Evolutionary conservation across 92 coral and sea anemone genomes (phyloP), one percentile per base, ranked within the genome.

Genomic region (Galaxea fascicularis): DNA sequence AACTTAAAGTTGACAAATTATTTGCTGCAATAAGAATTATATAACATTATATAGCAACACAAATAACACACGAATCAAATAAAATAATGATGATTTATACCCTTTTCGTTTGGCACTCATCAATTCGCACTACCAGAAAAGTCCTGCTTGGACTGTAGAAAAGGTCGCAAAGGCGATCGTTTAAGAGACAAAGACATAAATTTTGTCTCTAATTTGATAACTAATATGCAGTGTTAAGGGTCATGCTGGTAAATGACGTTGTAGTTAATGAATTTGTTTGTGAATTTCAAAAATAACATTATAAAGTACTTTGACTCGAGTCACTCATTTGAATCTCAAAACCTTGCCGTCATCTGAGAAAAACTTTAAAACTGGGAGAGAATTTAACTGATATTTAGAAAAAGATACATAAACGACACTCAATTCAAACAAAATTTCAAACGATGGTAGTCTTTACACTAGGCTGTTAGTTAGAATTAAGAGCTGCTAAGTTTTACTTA

Each of bases 221-320:
- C 22, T 66, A 22, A 71, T 24, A 16, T 20, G 7, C 21, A 46
- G 1, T 24, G 30, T 45, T n/a, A 49, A 46, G 8, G 53, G 21
- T 64, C 84, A 51, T 26, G 59, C 84, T 51, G 84, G 73, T 51
- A 29, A 8, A 35, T 52, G 84, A 66, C 76, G 66, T 67, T 77
- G 31, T 66, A 66, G 75, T 51, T 65, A 79, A 79, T 49, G 24
- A 30, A 29, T 69, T 47, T 68, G 65, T 79, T 79, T 68, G 65
- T 53, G 73, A 22, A 52, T 52, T 4, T 65, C 51, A 20, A 44
- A 53, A 47, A 52, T 8, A 31, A 3, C 75, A 51, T 76, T 78
- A 59, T 54, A 54, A 54, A 21, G 49, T 52, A 8, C 41, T 35
- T 35, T 35, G 41, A 35, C 41, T 6, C 6, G 41, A 2, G 41